Evolutionary conservation across 2,113 vertebrate species (phyloP).

Genomic region (Addax nasomaculatus): DNA sequence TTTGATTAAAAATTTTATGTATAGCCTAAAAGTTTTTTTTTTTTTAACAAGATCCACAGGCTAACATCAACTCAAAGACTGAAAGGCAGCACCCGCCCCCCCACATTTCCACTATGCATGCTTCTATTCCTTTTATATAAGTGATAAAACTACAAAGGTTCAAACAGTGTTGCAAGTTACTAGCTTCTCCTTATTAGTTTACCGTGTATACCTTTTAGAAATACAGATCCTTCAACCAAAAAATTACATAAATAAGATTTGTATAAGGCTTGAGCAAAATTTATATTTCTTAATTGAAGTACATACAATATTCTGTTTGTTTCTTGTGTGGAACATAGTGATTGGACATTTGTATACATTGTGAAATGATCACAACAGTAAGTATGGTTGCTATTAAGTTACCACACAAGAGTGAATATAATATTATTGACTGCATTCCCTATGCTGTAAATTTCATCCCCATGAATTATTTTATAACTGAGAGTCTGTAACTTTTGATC

Average conservation of each 20-base stretch:
- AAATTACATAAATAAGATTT: neutral
- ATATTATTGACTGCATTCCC: neutral
- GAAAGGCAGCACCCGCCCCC: neutral
- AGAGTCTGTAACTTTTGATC: neutral
- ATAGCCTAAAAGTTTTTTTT: neutral
- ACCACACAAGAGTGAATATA: neutral
- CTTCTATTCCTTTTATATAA: constrained; percentile 41
- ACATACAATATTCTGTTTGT: neutral
- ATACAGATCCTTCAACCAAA: neutral
- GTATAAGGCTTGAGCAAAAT: neutral
- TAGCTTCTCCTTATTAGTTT: constrained; percentile 55
- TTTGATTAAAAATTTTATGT: neutral
- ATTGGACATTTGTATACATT: neutral
- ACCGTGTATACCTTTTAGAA: neutral
- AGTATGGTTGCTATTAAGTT: neutral
- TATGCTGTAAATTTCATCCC: neutral
- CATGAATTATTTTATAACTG: neutral
- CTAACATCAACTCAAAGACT: constrained; percentile 32
- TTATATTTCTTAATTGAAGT: neutral
- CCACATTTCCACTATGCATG: neutral
- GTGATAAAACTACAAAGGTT: constrained; percentile 39
- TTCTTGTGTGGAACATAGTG: neutral
- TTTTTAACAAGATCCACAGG: neutral
- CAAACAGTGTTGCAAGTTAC: constrained; percentile 11
- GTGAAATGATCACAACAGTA: neutral